Percentiles rank a stretch among this genome's conserved stretches.
Conservation (phyloP, 2,888 invertebrate genomes). For the Drosophila tanythrix region DNA sequence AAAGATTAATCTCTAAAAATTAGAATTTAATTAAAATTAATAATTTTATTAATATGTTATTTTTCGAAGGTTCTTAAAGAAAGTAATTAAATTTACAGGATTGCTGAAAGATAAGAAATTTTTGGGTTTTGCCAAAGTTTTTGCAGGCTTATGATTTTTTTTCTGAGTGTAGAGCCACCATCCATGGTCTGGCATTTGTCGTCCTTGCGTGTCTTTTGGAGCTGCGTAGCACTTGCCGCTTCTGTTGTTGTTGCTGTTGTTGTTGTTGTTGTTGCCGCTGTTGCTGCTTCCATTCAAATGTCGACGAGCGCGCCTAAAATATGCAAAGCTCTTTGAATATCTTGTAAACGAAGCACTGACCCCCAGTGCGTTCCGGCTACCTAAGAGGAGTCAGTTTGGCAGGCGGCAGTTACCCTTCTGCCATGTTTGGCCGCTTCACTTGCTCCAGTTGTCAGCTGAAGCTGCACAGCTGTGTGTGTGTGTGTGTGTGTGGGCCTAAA, state of each 20-base stretch:
- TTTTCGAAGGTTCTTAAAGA: too few relatives aligned
- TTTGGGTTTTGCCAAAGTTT: background rate
- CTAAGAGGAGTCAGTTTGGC: slow-evolving; percentile 5
- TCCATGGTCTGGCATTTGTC: slow-evolving; percentile 45
- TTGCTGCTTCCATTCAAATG: slow-evolving; percentile 71
- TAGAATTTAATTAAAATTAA: too few relatives aligned
- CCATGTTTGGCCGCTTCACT: slow-evolving; percentile 42
- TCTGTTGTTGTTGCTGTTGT: slow-evolving; percentile 22
- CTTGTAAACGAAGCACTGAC: slow-evolving; percentile 75
- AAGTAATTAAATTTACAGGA: too few relatives aligned
- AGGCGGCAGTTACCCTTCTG: slow-evolving; percentile 13
- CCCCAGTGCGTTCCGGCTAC: slow-evolving; percentile 57
- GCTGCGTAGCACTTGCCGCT: slow-evolving; percentile 71
- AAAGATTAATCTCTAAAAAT: background rate
- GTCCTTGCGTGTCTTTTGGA: slow-evolving; percentile 30
- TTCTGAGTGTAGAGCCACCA: background rate
- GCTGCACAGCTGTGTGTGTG: slow-evolving; percentile 1
- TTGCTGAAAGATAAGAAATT: too few relatives aligned
- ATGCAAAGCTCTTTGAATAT: slow-evolving; percentile 76
- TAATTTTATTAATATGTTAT: too few relatives aligned
- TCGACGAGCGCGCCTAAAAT: slow-evolving; percentile 70
- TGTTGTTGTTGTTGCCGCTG: slow-evolving; percentile 5
- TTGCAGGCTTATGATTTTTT: background rate
- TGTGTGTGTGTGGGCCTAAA: slow-evolving; percentile 52
- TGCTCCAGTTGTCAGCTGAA: slow-evolving; percentile 65